A percentile compares a stretch with the other conserved stretches of the same genome.
Conservation (phyloP, 2,888 invertebrate genomes). For the Drosophila birchii region DNA sequence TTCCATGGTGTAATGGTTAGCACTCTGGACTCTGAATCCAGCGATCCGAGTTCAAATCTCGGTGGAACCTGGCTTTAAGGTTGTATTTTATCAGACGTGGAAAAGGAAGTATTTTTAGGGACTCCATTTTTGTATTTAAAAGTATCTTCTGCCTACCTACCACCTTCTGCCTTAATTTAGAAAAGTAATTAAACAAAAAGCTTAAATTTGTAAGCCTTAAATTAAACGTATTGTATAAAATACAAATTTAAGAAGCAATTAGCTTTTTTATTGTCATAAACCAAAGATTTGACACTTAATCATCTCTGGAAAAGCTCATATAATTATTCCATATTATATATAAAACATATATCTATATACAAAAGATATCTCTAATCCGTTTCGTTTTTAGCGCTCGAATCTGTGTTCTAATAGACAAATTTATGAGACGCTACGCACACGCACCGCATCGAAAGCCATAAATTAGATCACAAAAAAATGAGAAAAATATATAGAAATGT, state of each 20-base stretch:
- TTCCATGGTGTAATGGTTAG: constrained; percentile 85
- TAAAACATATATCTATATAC: neutral
- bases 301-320: constrained; percentile 2
- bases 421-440: constrained; percentile 59
- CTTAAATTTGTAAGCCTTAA: neutral
- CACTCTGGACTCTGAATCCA: constrained; percentile 85
- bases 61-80: constrained; percentile 82
- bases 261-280: neutral
- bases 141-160: too few species aligned
- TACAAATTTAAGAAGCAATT: too few species aligned
- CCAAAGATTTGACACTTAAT: neutral
- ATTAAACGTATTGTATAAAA: too few species aligned
- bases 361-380: constrained; percentile 23
- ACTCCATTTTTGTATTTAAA: neutral
- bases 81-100: constrained; percentile 10
- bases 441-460: constrained; percentile 53
- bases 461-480: constrained; percentile 58
- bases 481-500: constrained; percentile 40
- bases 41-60: constrained; percentile 85
- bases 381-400: constrained; percentile 19
- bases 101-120: neutral
- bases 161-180: too few species aligned
- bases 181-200: too few species aligned
- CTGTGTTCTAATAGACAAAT: constrained; percentile 39
- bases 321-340: neutral